A percentile compares a stretch with the other conserved stretches of the same genome.
These are phyloP conservation scores for Heliconius hermathena DNA, from an alignment of 1,140 invertebrate species.

Conservation along the genomic window DNA sequence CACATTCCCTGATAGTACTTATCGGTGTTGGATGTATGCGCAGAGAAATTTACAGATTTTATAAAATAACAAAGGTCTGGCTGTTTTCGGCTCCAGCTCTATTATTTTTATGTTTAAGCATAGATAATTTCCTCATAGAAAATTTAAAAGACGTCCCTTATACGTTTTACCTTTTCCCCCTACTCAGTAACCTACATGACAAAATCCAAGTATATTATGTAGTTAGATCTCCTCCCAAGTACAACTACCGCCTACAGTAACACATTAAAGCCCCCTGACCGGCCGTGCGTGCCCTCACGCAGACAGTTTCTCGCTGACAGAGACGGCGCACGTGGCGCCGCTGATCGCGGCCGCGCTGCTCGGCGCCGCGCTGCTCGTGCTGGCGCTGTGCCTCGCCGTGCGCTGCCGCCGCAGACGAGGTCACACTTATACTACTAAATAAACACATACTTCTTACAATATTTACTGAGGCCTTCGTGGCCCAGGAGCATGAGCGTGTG, in stretches of 20 bases:
- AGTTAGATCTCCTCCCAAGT: background rate
- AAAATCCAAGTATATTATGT: background rate
- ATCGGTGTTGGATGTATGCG: too few species aligned
- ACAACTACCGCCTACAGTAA: background rate
- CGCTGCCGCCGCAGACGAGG: conserved; percentile 69
- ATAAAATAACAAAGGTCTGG: too few species aligned
- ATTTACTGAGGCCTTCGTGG: too few species aligned
- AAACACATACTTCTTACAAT: background rate
- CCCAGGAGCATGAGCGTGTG: too few species aligned
- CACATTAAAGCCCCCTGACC: background rate
- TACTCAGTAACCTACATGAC: too few species aligned
- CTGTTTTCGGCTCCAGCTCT: too few species aligned
- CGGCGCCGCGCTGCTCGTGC: conserved; percentile 68
- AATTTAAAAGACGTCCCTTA: too few species aligned
- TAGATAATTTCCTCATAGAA: too few species aligned
- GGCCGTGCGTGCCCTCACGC: conserved; percentile 51
- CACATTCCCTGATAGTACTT: too few species aligned
- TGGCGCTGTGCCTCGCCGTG: conserved; percentile 71
- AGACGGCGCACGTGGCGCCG: conserved; percentile 77
- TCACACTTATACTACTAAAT: conserved; percentile 29
- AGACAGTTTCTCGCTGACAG: conserved; percentile 76
- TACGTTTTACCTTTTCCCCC: too few species aligned
- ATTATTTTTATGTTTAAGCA: too few species aligned
- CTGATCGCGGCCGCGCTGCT: conserved; percentile 73
- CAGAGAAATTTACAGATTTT: too few species aligned